Evolutionary conservation across 2,797 vertebrate genomes (phyloP).

Genomic region (Phrynocephalus vlangalii): DNA sequence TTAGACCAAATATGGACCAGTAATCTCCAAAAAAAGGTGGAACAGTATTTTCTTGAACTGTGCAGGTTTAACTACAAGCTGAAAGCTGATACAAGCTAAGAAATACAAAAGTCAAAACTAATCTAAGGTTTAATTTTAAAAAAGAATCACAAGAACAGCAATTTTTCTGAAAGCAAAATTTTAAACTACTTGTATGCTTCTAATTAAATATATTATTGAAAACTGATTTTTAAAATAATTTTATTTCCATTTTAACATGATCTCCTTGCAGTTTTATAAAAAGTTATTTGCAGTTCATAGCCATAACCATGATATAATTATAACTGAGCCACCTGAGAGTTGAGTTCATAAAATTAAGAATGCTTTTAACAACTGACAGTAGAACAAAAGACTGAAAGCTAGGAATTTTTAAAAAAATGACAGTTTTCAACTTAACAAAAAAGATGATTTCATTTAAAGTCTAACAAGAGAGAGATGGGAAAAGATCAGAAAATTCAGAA

Average conservation of each 20-base stretch:
- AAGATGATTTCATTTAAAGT: not conserved
- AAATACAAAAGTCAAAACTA: not conserved
- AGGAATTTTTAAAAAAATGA: slow-evolving; percentile 13
- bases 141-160: not conserved
- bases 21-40: not conserved
- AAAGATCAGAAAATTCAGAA: not conserved
- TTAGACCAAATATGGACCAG: not conserved
- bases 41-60: not conserved
- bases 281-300: not conserved
- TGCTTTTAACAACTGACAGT: slow-evolving; percentile 1
- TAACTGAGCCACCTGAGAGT: not conserved
- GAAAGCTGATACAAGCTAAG: not conserved
- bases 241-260: not conserved
- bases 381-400: not conserved
- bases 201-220: not conserved
- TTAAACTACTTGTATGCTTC: not conserved
- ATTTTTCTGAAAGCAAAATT: not conserved
- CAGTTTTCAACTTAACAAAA: slow-evolving; percentile 6
- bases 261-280: not conserved
- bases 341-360: slow-evolving; percentile 9
- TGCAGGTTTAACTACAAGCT: not conserved
- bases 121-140: not conserved
- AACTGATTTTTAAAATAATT: not conserved
- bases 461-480: not conserved
- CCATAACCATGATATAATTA: not conserved